Conservation (phyloP, 2,113 vertebrate species). For the Antennarius striatus region DNA sequence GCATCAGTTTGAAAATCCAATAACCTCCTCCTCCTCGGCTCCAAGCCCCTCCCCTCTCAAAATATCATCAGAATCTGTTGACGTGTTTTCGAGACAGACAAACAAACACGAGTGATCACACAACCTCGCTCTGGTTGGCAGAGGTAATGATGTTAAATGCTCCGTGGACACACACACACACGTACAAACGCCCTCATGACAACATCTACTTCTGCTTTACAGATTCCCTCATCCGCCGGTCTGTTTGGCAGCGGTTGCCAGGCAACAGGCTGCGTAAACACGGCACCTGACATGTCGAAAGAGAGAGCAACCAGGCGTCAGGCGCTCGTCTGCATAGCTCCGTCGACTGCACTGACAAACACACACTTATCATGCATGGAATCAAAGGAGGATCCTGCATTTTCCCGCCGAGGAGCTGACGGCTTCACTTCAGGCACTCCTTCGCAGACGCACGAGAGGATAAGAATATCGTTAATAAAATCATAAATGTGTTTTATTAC, state of each 20-base stretch:
- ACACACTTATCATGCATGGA: conserved; percentile 36
- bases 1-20: too few relatives aligned
- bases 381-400: conserved; percentile 25
- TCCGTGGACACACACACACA: conserved; percentile 8
- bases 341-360: conserved; percentile 31
- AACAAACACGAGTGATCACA: too few relatives aligned
- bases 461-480: too few relatives aligned
- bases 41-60: too few relatives aligned
- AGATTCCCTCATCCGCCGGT: conserved; percentile 48
- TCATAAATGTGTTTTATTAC: too few relatives aligned
- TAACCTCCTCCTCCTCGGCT: too few relatives aligned
- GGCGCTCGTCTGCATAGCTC: conserved; percentile 42
- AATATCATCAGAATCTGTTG: too few relatives aligned
- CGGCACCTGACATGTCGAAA: conserved; percentile 65
- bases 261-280: conserved; percentile 71
- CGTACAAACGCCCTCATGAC: conserved; percentile 31
- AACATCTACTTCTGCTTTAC: conserved; percentile 52
- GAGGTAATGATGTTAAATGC: too few relatives aligned
- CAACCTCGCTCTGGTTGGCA: too few relatives aligned
- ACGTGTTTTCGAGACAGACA: too few relatives aligned
- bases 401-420: background rate
- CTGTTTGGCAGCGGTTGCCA: conserved; percentile 67
- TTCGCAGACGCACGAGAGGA: too few relatives aligned
- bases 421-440: too few relatives aligned
- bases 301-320: conserved; percentile 54